These are phyloP conservation scores for Calyptomena viridis DNA, from an alignment of 2,113 vertebrate species.

Conservation along the genomic window DNA sequence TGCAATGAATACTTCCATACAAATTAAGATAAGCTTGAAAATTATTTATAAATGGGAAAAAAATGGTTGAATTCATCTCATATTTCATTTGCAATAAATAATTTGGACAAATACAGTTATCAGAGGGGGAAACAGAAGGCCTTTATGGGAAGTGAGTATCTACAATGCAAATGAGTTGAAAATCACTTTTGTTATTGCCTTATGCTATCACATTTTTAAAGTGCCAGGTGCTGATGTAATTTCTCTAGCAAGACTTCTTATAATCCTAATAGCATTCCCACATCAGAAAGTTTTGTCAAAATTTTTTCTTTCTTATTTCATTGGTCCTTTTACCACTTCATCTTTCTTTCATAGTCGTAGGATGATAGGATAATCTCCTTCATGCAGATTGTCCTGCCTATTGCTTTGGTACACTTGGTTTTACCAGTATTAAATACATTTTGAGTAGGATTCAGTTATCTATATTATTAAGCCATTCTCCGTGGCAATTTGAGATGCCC, in stretches of 20 bases:
- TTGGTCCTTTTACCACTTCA: background rate
- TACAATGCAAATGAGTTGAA: conserved; percentile 41
- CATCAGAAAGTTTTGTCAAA: background rate
- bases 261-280: background rate
- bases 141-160: background rate
- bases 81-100: conserved; percentile 41
- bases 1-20: conserved; percentile 15
- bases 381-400: background rate
- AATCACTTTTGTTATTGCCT: conserved; percentile 32
- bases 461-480: background rate
- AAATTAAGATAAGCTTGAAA: conserved; percentile 47
- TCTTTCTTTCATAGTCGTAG: background rate
- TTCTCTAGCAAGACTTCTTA: background rate
- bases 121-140: background rate
- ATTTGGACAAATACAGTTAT: conserved; percentile 49
- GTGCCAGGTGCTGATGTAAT: background rate
- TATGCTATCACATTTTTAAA: conserved; percentile 19
- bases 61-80: conserved; percentile 12
- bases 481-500: background rate
- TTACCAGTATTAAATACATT: background rate
- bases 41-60: conserved; percentile 24
- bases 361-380: background rate
- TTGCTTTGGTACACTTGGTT: background rate
- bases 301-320: background rate
- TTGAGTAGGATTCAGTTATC: background rate